These are phyloP conservation scores for Enteromius radiatus DNA, from an alignment of 2,797 vertebrate species.

Conservation along the genomic window DNA sequence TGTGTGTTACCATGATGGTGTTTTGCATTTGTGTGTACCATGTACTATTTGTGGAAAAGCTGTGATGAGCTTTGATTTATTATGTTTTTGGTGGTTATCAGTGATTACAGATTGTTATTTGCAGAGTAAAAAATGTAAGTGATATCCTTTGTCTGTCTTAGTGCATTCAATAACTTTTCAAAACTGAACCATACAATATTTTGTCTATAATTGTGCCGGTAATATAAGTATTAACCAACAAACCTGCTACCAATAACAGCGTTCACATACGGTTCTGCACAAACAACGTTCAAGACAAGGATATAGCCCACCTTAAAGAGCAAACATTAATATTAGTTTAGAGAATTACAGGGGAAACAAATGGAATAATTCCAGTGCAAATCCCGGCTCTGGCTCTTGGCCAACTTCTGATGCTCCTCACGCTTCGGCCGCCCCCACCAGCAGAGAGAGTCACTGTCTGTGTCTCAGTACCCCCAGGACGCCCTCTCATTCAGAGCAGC, in stretches of 20 bases:
- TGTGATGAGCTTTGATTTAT: not conserved
- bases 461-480: slow-evolving; percentile 74
- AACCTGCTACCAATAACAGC: not conserved
- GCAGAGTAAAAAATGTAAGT: not conserved
- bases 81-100: not conserved
- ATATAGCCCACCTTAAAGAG: not conserved
- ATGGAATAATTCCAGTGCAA: slow-evolving; percentile 36
- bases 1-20: not conserved
- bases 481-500: slow-evolving; percentile 68
- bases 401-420: slow-evolving; percentile 57
- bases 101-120: not conserved
- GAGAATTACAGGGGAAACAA: slow-evolving; percentile 15
- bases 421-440: slow-evolving; percentile 43
- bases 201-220: not conserved
- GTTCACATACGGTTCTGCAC: not conserved
- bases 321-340: slow-evolving; percentile 18
- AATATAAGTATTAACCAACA: not conserved
- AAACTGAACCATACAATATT: not conserved
- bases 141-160: not conserved
- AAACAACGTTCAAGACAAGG: not conserved
- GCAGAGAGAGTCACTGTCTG: slow-evolving; percentile 68
- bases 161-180: not conserved
- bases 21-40: not conserved
- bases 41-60: not conserved
- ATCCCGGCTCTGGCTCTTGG: slow-evolving; percentile 38